Evolutionary conservation across 2,797 vertebrate genomes (phyloP), one percentile per base, ranked within the genome.

Genomic region (Gallinago nigripennis): DNA sequence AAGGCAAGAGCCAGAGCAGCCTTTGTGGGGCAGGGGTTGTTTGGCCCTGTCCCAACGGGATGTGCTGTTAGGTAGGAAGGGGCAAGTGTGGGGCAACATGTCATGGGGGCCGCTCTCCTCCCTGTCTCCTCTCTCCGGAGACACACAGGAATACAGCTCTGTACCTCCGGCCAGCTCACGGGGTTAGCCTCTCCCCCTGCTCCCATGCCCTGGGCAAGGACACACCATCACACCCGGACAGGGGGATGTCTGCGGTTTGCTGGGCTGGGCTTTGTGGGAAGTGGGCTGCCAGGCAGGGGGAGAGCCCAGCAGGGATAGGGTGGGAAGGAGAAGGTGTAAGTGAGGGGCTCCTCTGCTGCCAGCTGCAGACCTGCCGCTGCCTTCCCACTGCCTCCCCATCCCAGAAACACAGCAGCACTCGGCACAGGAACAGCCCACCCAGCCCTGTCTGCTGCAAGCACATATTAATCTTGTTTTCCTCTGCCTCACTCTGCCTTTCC

Each of bases 401-500:
- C 51, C 78, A 75, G 86, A 75, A 94, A 88, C 3, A 3, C 19
- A 86, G 60, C 35, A 75, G 37, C 2, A 5, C 92, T 96, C 53
- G 0, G 69, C 81, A 95, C 24, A 39, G 90, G 93, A 95, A 88
- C 51, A 87, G 88, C 63, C 79, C n/a, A 80, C 82, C 57, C 83
- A 77, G 72, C 83, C 73, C 70, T 75, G 63, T 78, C 94, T 94
- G 93, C 82, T 86, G 53, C 2, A 18, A 96, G 73, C 28, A 20
- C 76, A 61, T 93, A 95, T 97, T 97, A 92, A 97, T 96, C 95
- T 92, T 95, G 58, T 93, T 97, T 97, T 94, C 84, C 91, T 92
- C 92, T 57, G 61, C 51, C 89, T 93, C 83, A 90, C 93, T 79
- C 91, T 89, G 78, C 64, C 77, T 87, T 91, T 88, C 88, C 92